Conservation (phyloP, 2,113 vertebrate genomes). For the Micromys minutus region DNA sequence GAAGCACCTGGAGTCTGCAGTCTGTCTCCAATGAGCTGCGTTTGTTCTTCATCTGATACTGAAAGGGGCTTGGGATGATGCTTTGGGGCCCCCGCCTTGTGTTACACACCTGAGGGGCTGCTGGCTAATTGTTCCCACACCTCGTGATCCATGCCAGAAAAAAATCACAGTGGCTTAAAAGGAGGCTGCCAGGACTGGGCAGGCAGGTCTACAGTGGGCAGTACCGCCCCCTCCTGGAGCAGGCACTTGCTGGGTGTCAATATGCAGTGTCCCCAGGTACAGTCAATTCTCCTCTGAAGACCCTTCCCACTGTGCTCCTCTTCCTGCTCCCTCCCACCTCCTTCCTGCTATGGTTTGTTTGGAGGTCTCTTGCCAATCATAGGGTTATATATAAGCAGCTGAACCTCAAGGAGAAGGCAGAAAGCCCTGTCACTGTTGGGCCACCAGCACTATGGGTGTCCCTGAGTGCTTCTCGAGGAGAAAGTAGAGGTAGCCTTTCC, state of each 20-base stretch:
- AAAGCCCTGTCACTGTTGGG: background rate
- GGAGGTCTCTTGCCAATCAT: fast-evolving
- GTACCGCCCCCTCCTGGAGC: background rate
- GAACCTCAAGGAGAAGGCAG: fast-evolving
- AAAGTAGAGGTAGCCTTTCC: no score
- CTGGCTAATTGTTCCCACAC: background rate
- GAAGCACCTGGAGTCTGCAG: background rate
- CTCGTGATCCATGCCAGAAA: background rate
- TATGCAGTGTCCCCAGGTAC: fast-evolving
- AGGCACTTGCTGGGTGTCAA: fast-evolving
- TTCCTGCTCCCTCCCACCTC: background rate
- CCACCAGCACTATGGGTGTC: background rate
- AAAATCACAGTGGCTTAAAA: background rate
- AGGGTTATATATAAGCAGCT: fast-evolving
- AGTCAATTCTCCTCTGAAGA: fast-evolving
- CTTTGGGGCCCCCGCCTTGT: background rate
- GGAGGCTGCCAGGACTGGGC: background rate
- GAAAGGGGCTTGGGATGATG: background rate
- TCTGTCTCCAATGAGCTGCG: background rate
- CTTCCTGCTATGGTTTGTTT: background rate
- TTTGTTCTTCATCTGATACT: background rate
- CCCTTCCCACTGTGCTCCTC: fast-evolving
- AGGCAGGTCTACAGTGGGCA: background rate
- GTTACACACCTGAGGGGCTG: background rate
- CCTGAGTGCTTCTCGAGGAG: background rate